Percentiles rank a stretch among this genome's conserved stretches.
phyloP scores from a whole-genome alignment of 53 echinoderm and acorn worm species.

The Antedon mediterranea region DNA sequence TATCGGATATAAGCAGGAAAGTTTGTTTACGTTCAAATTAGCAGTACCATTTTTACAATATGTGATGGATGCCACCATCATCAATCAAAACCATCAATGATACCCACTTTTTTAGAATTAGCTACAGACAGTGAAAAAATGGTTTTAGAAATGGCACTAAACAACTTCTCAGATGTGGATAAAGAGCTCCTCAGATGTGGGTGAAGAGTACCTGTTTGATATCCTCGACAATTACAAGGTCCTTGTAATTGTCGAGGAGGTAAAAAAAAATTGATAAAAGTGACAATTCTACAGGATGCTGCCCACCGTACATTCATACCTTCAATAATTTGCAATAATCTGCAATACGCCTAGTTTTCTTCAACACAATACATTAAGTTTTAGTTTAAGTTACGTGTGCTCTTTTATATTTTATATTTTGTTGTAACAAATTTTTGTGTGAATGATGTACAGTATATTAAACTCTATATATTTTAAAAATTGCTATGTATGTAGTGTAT shows the following conservation, averaged over 20 bases:
- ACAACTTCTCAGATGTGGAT: slow-evolving; percentile 19
- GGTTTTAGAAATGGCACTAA: slow-evolving; percentile 11
- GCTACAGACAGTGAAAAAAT: slow-evolving; percentile 15
- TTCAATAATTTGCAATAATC: too few relatives aligned
- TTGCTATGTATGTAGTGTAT: too few relatives aligned
- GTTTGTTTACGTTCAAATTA: slow-evolving; percentile 17
- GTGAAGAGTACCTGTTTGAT: slow-evolving; percentile 21
- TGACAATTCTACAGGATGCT: slow-evolving; percentile 5
- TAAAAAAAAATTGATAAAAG: background rate
- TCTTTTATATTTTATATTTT: too few relatives aligned
- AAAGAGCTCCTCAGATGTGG: slow-evolving; percentile 18
- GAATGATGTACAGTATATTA: too few relatives aligned
- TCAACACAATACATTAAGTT: too few relatives aligned
- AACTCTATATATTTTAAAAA: too few relatives aligned
- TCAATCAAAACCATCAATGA: slow-evolving; percentile 7
- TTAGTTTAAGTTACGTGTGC: too few relatives aligned
- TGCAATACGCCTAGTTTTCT: too few relatives aligned
- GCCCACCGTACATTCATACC: slow-evolving; percentile 15
- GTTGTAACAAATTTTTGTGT: too few relatives aligned
- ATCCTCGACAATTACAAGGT: slow-evolving; percentile 9
- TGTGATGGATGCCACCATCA: background rate
- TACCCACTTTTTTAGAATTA: slow-evolving; percentile 19
- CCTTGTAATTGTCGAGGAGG: too few relatives aligned
- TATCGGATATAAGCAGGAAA: slow-evolving; percentile 21
- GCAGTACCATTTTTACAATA: slow-evolving; percentile 16